Conservation (phyloP, 2,797 vertebrate species). For the Sardinella longiceps region DNA sequence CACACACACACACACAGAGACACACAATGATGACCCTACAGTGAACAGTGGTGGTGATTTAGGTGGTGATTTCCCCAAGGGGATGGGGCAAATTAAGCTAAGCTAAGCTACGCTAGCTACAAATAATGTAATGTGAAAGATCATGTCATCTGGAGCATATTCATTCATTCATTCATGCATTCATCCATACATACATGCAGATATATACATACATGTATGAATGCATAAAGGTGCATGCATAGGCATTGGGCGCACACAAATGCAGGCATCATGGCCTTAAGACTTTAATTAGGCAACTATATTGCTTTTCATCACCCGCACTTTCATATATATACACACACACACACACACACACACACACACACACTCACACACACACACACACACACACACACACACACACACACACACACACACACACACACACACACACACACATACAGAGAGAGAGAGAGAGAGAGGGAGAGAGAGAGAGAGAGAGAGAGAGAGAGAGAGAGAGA, state of each 20-base stretch:
- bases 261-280: too few relatives aligned
- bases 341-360: too few relatives aligned
- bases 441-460: too few relatives aligned
- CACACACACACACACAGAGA: too few relatives aligned
- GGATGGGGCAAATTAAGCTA: background rate
- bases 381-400: slow-evolving; percentile 26
- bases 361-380: slow-evolving; percentile 19
- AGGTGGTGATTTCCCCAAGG: background rate
- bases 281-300: too few relatives aligned
- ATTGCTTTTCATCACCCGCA: too few relatives aligned
- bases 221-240: background rate
- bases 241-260: too few relatives aligned
- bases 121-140: background rate
- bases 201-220: background rate
- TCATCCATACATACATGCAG: too few relatives aligned
- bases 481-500: too few relatives aligned
- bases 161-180: background rate
- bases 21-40: background rate
- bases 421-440: slow-evolving; percentile 27
- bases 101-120: background rate
- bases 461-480: too few relatives aligned
- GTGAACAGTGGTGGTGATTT: background rate
- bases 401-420: slow-evolving; percentile 20
- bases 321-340: too few relatives aligned
- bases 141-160: background rate